These are phyloP conservation scores for Pinna nobilis DNA, from an alignment of 1,140 invertebrate species.

Conservation along the genomic window DNA sequence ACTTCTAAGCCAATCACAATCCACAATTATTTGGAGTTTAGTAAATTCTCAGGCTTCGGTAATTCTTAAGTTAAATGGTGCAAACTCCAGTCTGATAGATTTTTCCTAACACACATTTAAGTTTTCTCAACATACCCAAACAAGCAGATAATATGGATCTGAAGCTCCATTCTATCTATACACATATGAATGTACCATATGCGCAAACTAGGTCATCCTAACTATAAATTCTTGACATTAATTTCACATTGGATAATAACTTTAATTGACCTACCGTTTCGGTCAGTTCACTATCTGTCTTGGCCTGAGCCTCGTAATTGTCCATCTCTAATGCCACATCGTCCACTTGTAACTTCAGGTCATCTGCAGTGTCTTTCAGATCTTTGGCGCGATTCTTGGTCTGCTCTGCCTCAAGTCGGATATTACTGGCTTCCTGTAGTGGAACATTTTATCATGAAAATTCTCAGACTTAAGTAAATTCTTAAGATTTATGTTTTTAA, in stretches of 20 bases:
- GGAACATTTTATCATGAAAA: no score
- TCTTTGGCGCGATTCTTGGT: slow-evolving; percentile 84
- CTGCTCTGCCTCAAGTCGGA: slow-evolving; percentile 84
- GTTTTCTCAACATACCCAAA: no score
- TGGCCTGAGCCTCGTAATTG: slow-evolving; percentile 84
- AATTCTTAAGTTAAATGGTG: no score
- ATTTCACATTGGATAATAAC: no score
- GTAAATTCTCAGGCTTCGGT: no score
- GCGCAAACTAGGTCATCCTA: neutral
- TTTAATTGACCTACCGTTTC: slow-evolving; percentile 52
- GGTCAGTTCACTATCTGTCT: slow-evolving; percentile 80
- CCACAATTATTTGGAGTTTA: neutral
- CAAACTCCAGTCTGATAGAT: no score
- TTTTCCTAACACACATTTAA: no score
- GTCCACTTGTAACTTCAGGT: slow-evolving; percentile 82
- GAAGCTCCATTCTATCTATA: no score
- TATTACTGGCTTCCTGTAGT: slow-evolving; percentile 83
- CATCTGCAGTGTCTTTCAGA: slow-evolving; percentile 86
- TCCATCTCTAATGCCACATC: slow-evolving; percentile 83
- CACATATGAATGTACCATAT: neutral
- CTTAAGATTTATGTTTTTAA: no score
- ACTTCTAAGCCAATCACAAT: no score
- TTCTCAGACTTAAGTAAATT: no score
- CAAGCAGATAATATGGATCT: no score
- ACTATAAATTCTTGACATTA: neutral